Conservation (phyloP, 1,140 invertebrate species). For the Anagrus nilaparvatae region DNA sequence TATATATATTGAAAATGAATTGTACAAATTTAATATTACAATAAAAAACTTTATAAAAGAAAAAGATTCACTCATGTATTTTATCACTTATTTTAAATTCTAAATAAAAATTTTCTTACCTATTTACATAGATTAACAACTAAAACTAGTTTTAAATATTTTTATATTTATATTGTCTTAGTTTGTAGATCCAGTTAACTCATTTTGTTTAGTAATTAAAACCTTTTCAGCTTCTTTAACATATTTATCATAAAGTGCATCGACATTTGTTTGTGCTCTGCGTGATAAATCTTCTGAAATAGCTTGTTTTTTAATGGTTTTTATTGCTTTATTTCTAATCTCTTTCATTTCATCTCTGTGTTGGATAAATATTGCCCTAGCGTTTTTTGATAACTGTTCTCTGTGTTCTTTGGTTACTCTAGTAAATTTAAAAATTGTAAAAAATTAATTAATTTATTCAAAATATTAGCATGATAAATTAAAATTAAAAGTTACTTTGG, state of each 20-base stretch:
- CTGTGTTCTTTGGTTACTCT: slow-evolving; percentile 86
- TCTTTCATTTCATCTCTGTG: slow-evolving; percentile 69
- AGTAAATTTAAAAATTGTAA: slow-evolving; percentile 17
- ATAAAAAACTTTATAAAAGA: too few species aligned
- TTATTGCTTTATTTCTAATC: slow-evolving; percentile 64
- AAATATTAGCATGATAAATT: slow-evolving; percentile 6
- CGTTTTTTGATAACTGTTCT: slow-evolving; percentile 77
- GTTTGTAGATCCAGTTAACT: slow-evolving; percentile 51
- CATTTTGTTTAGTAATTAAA: slow-evolving; percentile 57
- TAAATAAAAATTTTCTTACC: too few species aligned
- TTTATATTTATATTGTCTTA: too few species aligned
- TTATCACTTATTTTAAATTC: too few species aligned
- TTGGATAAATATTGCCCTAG: slow-evolving; percentile 71
- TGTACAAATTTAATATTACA: too few species aligned
- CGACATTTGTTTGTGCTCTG: slow-evolving; percentile 57
- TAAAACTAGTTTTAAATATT: too few species aligned
- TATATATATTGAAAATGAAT: too few species aligned
- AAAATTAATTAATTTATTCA: slow-evolving; percentile 5
- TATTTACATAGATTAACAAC: too few species aligned
- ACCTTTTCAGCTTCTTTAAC: slow-evolving; percentile 56
- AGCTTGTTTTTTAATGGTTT: slow-evolving; percentile 55
- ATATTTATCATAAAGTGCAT: slow-evolving; percentile 54
- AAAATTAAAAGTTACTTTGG: slow-evolving; percentile 58
- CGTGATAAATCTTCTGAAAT: slow-evolving; percentile 57
- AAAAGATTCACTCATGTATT: too few species aligned